A percentile compares a stretch with the other conserved stretches of the same genome.
These are phyloP conservation scores for Erpornis zantholeuca DNA, from an alignment of 2,113 vertebrate genomes.

Conservation along the genomic window DNA sequence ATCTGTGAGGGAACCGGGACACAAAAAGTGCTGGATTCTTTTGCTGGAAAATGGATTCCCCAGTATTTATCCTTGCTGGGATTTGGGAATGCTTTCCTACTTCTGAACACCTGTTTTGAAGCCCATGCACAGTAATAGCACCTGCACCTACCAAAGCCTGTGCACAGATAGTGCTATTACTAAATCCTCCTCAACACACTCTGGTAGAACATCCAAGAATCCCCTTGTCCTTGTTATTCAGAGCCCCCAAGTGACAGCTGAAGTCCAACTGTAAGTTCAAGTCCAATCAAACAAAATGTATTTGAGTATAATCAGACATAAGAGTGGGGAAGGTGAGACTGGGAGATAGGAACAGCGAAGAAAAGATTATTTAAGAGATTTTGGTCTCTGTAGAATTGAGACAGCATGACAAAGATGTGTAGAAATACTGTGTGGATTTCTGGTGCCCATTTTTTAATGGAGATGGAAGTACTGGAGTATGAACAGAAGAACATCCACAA, in stretches of 20 bases:
- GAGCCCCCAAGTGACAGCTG: not conserved
- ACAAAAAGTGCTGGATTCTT: not conserved
- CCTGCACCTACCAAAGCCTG: not conserved
- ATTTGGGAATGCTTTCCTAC: not conserved
- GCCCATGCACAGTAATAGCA: not conserved
- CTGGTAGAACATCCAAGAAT: not conserved
- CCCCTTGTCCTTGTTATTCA: accelerated
- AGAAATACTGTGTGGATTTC: not conserved
- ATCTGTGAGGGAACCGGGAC: not conserved
- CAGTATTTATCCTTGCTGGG: not conserved
- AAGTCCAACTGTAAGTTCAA: not conserved
- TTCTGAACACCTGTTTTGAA: not conserved
- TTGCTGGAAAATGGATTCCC: not conserved
- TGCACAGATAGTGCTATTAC: not conserved
- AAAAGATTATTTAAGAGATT: not conserved
- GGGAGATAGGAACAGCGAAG: not conserved
- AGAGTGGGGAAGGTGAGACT: not conserved
- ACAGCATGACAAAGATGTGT: not conserved
- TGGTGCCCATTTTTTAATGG: not conserved
- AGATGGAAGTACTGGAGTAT: not conserved
- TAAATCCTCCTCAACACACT: not conserved
- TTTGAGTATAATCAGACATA: not conserved
- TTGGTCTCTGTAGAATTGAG: not conserved
- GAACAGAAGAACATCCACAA: not conserved
- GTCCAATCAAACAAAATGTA: not conserved